These are phyloP conservation scores for Drosophila tani DNA, from an alignment of 1,140 invertebrate genomes.

Conservation along the genomic window DNA sequence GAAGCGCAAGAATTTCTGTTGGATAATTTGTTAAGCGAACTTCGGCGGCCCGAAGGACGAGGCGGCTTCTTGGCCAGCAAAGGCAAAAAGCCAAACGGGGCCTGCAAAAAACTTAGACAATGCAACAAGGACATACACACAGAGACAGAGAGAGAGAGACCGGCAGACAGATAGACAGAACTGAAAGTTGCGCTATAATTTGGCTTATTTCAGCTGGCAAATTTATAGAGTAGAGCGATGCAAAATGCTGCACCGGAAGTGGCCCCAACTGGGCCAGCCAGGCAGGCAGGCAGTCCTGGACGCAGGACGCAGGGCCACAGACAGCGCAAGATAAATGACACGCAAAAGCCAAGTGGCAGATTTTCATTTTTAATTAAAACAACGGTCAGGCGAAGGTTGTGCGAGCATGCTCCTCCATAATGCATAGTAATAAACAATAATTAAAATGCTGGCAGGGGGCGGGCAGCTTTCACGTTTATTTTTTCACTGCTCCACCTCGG, in stretches of 20 bases:
- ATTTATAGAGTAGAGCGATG: conserved; percentile 75
- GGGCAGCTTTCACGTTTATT: neutral
- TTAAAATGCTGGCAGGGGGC: conserved; percentile 53
- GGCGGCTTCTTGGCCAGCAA: conserved; percentile 42
- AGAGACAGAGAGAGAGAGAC: neutral
- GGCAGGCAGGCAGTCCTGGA: conserved; percentile 1
- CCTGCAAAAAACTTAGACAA: conserved; percentile 69
- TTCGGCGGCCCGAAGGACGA: conserved; percentile 49
- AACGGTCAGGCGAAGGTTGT: conserved; percentile 51
- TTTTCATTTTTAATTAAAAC: conserved; percentile 84
- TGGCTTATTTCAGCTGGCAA: conserved; percentile 73
- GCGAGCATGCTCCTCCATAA: conserved; percentile 53
- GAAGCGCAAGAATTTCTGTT: conserved; percentile 83
- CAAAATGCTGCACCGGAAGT: conserved; percentile 74
- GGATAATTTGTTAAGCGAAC: conserved; percentile 83
- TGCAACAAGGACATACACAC: conserved; percentile 61
- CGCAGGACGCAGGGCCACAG: conserved; percentile 5
- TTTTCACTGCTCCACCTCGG: neutral
- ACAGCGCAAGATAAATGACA: conserved; percentile 77
- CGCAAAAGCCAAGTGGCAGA: conserved; percentile 78
- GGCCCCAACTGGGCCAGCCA: conserved; percentile 42
- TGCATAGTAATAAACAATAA: conserved; percentile 76
- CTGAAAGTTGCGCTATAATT: conserved; percentile 76
- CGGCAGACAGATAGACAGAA: conserved; percentile 11
- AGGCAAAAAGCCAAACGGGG: conserved; percentile 75